Percentiles rank a stretch among this genome's conserved stretches.
Conservation (phyloP, 1,140 invertebrate species). For the Cydia pomonella region DNA sequence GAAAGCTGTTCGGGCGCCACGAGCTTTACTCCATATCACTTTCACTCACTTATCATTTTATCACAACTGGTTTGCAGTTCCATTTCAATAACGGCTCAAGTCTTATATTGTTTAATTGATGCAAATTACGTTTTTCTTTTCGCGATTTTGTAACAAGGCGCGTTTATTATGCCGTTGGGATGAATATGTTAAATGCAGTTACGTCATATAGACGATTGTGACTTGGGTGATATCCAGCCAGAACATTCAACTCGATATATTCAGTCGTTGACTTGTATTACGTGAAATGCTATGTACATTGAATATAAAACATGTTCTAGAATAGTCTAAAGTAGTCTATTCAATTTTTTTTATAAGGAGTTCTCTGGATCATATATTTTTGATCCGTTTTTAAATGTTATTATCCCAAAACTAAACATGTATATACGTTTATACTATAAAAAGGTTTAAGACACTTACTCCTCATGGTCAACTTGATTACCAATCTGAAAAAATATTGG, state of each 20-base stretch:
- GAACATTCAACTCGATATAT: not conserved
- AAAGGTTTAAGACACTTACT: no score
- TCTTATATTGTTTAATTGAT: not conserved
- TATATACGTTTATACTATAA: no score
- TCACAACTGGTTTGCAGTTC: conserved; percentile 21
- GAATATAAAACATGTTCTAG: conserved; percentile 5
- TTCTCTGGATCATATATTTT: no score
- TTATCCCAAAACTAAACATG: no score
- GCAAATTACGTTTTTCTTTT: not conserved
- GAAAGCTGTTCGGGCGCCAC: conserved; percentile 10
- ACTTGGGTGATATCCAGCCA: not conserved
- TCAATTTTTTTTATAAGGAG: no score
- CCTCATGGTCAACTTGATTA: no score
- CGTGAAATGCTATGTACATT: not conserved
- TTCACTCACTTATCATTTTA: conserved; percentile 33
- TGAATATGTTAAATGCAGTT: not conserved
- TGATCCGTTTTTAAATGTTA: no score
- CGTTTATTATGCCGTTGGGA: not conserved
- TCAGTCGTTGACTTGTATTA: conserved; percentile 13
- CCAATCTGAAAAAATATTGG: no score
- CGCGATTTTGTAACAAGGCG: not conserved
- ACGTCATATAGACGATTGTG: not conserved
- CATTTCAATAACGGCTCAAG: not conserved
- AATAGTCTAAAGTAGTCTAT: not conserved
- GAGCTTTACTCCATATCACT: conserved; percentile 12